Conservation (phyloP, 2,797 vertebrate species). For the Helarctos malayanus region DNA sequence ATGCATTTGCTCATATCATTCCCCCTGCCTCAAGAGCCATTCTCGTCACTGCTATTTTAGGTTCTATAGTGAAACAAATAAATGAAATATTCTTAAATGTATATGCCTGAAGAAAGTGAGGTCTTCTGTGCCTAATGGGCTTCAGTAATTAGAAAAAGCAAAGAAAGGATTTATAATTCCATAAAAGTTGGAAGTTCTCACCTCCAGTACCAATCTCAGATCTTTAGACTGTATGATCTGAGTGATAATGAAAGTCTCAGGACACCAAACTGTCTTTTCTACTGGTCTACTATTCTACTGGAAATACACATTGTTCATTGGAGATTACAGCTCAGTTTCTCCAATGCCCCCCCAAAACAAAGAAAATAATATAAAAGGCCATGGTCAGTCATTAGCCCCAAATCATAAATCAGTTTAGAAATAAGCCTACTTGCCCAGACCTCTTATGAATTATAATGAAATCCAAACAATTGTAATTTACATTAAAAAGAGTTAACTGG, state of each 20-base stretch:
- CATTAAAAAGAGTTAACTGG: conserved; percentile 11
- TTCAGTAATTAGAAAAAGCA: conserved; percentile 35
- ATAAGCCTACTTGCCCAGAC: background rate
- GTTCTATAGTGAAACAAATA: conserved; percentile 29
- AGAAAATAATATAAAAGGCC: conserved; percentile 43
- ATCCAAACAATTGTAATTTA: conserved; percentile 17
- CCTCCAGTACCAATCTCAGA: background rate
- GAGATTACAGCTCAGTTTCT: background rate
- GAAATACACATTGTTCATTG: background rate
- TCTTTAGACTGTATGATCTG: background rate
- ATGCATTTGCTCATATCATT: background rate
- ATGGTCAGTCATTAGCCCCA: background rate
- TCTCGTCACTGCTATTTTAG: background rate
- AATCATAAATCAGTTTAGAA: conserved; percentile 53
- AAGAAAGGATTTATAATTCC: conserved; percentile 1
- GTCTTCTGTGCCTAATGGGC: background rate
- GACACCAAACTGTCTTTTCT: background rate
- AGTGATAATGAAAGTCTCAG: background rate
- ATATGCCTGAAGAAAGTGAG: background rate
- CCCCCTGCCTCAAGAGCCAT: background rate
- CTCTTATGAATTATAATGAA: background rate
- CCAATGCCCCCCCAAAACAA: background rate
- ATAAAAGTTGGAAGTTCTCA: background rate
- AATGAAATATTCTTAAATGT: background rate
- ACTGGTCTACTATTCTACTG: background rate